phyloP scores from a whole-genome alignment of 2,113 vertebrate species.

The Trochalopteron elliotii region DNA sequence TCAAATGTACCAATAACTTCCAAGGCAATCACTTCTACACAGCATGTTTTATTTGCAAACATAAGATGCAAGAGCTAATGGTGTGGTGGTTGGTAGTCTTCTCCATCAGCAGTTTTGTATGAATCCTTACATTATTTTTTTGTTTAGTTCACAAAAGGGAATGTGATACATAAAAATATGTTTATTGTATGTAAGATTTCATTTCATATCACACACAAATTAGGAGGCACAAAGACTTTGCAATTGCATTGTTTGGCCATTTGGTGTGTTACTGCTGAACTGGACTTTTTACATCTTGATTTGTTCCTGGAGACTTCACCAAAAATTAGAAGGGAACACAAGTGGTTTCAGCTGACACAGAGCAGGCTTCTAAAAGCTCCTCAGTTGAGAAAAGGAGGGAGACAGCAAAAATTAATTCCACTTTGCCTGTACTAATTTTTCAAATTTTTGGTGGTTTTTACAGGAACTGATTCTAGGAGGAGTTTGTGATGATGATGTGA shows the following conservation, averaged over 20 bases:
- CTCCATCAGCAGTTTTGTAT: conserved; percentile 46
- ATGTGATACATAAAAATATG: not conserved
- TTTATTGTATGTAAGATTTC: not conserved
- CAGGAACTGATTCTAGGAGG: not conserved
- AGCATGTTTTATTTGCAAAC: conserved; percentile 37
- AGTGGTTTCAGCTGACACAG: not conserved
- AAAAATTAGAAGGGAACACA: not conserved
- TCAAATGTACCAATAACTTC: conserved; percentile 71
- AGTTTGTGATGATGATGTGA: fast-evolving
- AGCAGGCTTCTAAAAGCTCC: not conserved
- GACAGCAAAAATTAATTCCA: not conserved
- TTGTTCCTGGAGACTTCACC: not conserved
- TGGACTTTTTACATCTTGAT: not conserved
- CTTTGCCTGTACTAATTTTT: not conserved
- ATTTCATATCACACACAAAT: not conserved
- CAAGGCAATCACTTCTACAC: conserved; percentile 55
- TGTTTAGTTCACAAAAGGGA: not conserved
- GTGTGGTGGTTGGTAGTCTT: conserved; percentile 49
- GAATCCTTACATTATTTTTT: not conserved
- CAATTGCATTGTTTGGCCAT: not conserved
- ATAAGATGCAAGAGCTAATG: conserved; percentile 47
- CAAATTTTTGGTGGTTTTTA: not conserved
- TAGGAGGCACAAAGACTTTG: not conserved
- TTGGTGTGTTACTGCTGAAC: not conserved
- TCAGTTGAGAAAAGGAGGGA: not conserved